Evolutionary conservation across 2,113 vertebrate species (phyloP).

Genomic region (Rafetus swinhoei): DNA sequence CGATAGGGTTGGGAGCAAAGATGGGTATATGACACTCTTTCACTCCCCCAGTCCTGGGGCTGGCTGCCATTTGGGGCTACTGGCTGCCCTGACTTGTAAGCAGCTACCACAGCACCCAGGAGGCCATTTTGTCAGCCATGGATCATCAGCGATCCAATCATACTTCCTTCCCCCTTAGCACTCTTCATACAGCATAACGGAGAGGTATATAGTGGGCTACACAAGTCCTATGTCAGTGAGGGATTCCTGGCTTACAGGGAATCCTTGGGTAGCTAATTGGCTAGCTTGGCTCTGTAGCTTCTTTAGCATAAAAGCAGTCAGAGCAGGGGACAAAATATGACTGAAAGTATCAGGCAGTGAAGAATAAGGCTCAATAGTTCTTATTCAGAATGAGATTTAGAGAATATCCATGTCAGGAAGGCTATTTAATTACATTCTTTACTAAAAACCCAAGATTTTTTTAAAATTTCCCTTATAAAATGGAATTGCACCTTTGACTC

Average conservation of each 20-base stretch:
- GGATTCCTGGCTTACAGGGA: not conserved
- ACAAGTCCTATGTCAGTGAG: rapidly evolving
- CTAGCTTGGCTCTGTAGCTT: not conserved
- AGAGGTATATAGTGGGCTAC: not conserved
- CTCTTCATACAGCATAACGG: not conserved
- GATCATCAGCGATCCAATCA: rapidly evolving
- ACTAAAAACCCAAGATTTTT: not conserved
- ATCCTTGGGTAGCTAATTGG: rapidly evolving
- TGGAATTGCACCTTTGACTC: not conserved
- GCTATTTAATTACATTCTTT: not conserved
- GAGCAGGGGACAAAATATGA: not conserved
- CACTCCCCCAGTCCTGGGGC: not conserved
- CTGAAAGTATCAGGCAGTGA: conserved; percentile 25
- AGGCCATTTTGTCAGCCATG: rapidly evolving
- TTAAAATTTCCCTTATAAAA: not conserved
- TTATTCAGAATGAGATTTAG: not conserved
- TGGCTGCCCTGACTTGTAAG: not conserved
- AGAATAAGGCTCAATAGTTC: not conserved
- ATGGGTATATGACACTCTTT: not conserved
- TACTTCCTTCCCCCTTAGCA: not conserved
- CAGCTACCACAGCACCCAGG: rapidly evolving
- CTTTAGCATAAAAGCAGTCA: conserved; percentile 14
- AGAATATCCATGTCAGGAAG: not conserved
- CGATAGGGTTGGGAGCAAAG: not conserved
- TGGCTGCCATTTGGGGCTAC: rapidly evolving